phyloP scores from a whole-genome alignment of 2,113 vertebrate genomes.

The Rhizomys pruinosus region DNA sequence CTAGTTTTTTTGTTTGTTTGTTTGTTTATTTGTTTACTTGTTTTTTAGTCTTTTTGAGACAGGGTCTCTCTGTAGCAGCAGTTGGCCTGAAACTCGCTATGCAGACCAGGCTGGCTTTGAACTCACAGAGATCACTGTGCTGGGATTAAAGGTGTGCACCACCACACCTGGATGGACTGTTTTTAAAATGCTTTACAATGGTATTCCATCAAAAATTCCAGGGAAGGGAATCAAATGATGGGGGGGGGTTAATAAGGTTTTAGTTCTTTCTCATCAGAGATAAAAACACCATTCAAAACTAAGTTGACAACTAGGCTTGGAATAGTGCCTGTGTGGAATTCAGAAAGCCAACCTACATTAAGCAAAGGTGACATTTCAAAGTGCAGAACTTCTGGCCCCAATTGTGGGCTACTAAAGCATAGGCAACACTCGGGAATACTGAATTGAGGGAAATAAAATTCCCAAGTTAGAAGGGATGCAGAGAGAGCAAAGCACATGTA shows the following conservation, averaged over 20 bases:
- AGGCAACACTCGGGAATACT: slow-evolving; percentile 64
- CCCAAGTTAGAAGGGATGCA: slow-evolving; percentile 54
- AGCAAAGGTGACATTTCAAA: slow-evolving; percentile 80
- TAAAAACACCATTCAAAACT: slow-evolving; percentile 67
- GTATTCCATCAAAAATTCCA: slow-evolving; percentile 29
- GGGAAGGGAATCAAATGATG: not conserved
- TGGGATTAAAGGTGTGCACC: too few species aligned
- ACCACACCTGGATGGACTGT: too few species aligned
- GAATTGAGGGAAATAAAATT: slow-evolving; percentile 75
- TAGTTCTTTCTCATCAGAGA: slow-evolving; percentile 62
- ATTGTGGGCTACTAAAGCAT: slow-evolving; percentile 54
- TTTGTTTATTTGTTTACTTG: too few species aligned
- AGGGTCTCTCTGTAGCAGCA: too few species aligned
- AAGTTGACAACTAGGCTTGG: slow-evolving; percentile 58
- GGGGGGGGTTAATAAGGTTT: not conserved
- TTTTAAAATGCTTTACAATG: not conserved
- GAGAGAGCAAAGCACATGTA: slow-evolving; percentile 73
- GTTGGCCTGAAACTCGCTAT: too few species aligned
- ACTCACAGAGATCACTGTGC: too few species aligned
- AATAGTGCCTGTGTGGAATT: slow-evolving; percentile 28
- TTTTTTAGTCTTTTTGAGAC: too few species aligned
- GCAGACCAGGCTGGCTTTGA: too few species aligned
- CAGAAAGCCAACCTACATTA: slow-evolving; percentile 62
- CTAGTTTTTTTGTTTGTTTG: too few species aligned
- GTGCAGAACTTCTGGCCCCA: slow-evolving; percentile 74